Base-by-base conservation (phyloP, 2,888 invertebrate genomes). In the Hypena proboscidalis region DNA sequence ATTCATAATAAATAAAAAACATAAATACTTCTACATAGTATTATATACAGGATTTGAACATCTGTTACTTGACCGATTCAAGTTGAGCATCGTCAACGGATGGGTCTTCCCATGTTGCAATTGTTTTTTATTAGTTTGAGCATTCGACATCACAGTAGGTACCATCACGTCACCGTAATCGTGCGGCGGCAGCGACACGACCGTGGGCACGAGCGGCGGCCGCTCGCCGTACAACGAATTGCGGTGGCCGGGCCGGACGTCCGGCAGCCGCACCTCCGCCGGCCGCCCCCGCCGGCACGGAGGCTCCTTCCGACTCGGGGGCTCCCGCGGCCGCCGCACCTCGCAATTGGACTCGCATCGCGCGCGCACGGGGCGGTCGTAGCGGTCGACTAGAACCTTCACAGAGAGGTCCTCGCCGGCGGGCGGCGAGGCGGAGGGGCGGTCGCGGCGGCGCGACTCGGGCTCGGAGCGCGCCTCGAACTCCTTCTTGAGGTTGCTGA, bases 71-170 rank as follows among this genome's bases (percentile, higher is more conserved):
- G 90, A 94, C 92, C 95, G 94, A 84, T 93, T 94, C 85, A 95
- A 92, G 90, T 94, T 95, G 85, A 98, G 93, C 93, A 95, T 95
- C 73, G 97, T 95, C 76, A 98, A 92, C 62, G 98, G 97, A 92
- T 98, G 97, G 74, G 96, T 97, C 87, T 96, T 97, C 69, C 97
- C 97, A 82, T 97, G 97, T 83, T 97, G 97, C 76, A 95, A 93
- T 85, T 96, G 95, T 85, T 95, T 94, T 84, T 95, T n/a, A n/a
- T n/a, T 95, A 67, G 93, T 94, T 76, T 94, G 93, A 73, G 94
- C 94, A 81, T 94, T 94, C 64, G 94, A 93, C 69, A 94, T 93
- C 68, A 94, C 94, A 74, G 94, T 94, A 48, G 94, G 92, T 39
- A 94, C 93, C 43, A 94, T 92, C 61, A 93, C 92, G 56, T 92